These are phyloP conservation scores for Drosophila melanocephala DNA, from an alignment of 2,888 invertebrate species.

Conservation along the genomic window DNA sequence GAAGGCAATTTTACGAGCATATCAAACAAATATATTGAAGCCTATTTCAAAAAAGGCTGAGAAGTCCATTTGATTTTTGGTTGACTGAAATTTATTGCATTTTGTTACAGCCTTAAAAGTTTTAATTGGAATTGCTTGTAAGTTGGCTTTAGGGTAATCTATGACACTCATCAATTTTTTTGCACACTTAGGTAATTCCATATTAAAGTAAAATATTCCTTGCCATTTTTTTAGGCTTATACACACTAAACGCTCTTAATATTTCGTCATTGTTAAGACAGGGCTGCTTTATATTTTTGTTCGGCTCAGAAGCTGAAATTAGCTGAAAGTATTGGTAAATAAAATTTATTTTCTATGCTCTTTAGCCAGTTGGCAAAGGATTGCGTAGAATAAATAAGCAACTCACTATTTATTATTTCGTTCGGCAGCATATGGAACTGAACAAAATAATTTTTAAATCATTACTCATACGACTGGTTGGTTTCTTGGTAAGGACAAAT, in stretches of 20 bases:
- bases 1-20: constrained; percentile 11
- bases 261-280: not conserved
- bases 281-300: not conserved
- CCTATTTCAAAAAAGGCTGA: not conserved
- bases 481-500: not conserved
- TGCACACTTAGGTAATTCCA: not conserved
- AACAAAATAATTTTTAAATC: constrained; percentile 22
- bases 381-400: constrained; percentile 2
- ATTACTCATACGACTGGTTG: constrained; percentile 45
- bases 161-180: not conserved
- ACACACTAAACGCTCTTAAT: not conserved
- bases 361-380: not conserved
- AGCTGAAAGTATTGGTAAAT: not conserved
- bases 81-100: not conserved
- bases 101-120: not conserved
- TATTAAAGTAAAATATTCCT: not conserved
- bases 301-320: no score
- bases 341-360: not conserved
- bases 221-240: not conserved
- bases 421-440: constrained; percentile 16
- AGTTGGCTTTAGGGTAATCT: not conserved
- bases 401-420: constrained; percentile 26
- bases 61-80: not conserved
- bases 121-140: constrained; percentile 5
- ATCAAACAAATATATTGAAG: constrained; percentile 4